Evolutionary conservation across 2,888 invertebrate genomes (phyloP), one percentile per base, ranked within the genome.

Genomic region (Meteorus colon): DNA sequence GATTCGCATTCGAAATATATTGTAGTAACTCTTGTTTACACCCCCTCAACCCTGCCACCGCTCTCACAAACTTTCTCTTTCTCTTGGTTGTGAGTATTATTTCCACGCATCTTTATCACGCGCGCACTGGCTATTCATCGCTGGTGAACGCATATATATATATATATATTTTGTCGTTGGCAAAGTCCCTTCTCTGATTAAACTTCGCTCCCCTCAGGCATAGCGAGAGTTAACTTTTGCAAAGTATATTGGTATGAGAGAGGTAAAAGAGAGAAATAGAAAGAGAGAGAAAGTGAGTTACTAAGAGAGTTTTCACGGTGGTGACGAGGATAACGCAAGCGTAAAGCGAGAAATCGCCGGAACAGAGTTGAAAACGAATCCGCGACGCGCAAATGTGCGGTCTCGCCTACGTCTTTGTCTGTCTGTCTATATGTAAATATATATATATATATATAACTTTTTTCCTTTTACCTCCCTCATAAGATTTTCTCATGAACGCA

Each of bases 131-230:
- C 55, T 55, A 55, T 55, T 55, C 55, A 55, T 55, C 10, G 55
- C n/a, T 24, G 8, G 19, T 55, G 55, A 55, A 55, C 19, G 55
- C 19, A 55, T 55, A 19, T 24, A 24, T 24, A 24, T 24, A 24
- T 24, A 24, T 24, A 55, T 55, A 55, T 19, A 19, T 55, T 24
- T 55, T 19, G 19, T 55, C 19, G 41, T 12, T 55, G 24, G 19
- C 19, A 55, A 24, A 55, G 55, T 55, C 55, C n/a, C 55, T 19
- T 41, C n/a, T 72, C 67, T 72, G 76, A 76, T 76, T 72, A 76
- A 67, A 76, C 71, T 76, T 69, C 41, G 62, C 48, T 59, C n/a
- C 48, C 55, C 31, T 63, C 31, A 34, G 37, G n/a, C 55, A 29
- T 27, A 45, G 27, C 63, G n/a, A 55, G 55, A 55, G 19, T 55